These are phyloP conservation scores for Heterochromis multidens DNA, from an alignment of 2,113 vertebrate species.

Conservation along the genomic window DNA sequence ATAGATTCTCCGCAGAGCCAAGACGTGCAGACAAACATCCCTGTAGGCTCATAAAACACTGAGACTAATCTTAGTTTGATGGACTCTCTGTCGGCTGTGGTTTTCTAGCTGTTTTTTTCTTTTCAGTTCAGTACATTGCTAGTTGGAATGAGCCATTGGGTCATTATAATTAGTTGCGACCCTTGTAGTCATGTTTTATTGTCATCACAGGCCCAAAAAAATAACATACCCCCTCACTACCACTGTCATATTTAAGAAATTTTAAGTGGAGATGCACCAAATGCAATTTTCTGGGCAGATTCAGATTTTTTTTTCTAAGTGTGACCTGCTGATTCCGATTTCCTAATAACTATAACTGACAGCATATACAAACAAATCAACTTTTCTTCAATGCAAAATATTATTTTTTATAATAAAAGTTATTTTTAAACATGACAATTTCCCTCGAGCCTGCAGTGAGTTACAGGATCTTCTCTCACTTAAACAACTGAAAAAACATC, in stretches of 20 bases:
- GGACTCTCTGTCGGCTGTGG: constrained; percentile 26
- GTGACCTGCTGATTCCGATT: background rate
- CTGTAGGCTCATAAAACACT: constrained; percentile 33
- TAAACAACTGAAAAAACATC: background rate
- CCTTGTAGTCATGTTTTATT: background rate
- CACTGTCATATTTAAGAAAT: background rate
- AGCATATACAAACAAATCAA: background rate
- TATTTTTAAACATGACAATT: background rate
- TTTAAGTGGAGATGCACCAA: background rate
- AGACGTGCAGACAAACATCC: constrained; percentile 37
- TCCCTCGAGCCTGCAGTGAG: background rate
- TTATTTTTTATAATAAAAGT: background rate
- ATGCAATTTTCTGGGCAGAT: too few species aligned
- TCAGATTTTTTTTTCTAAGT: fast-evolving
- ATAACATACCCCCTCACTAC: too few species aligned
- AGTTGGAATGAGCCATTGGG: background rate
- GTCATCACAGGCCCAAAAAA: background rate
- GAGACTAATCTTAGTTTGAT: constrained; percentile 46
- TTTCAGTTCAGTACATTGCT: background rate
- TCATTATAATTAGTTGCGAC: background rate
- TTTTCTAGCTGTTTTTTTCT: constrained; percentile 11
- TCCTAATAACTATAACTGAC: background rate
- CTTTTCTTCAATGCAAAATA: background rate
- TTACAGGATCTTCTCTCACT: background rate
- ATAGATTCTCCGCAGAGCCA: constrained; percentile 22